These are phyloP conservation scores for Periphyllus acericola DNA, from an alignment of 2,888 invertebrate genomes.

Conservation along the genomic window DNA sequence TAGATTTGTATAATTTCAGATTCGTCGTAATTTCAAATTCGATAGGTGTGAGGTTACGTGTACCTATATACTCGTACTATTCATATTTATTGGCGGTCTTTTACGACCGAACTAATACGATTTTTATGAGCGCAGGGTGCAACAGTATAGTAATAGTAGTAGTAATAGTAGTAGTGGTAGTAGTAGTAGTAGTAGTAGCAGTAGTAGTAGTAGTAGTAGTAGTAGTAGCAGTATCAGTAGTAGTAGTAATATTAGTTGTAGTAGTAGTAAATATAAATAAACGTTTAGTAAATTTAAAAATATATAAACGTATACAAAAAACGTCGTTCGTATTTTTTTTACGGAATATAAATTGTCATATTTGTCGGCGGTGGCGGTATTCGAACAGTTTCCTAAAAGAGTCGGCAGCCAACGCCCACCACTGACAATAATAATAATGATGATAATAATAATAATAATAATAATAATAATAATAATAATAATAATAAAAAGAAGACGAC, in stretches of 20 bases:
- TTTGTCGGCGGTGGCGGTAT: slow-evolving; percentile 20
- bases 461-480: background rate
- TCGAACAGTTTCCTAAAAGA: slow-evolving; percentile 13
- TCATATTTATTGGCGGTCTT: background rate
- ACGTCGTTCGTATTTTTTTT: background rate
- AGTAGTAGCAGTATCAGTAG: too few species aligned
- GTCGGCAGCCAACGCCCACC: slow-evolving; percentile 43
- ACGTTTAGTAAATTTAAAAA: slow-evolving; percentile 24
- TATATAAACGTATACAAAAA: background rate
- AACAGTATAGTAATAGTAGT: background rate
- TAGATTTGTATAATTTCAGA: background rate
- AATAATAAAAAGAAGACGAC: slow-evolving; percentile 28
- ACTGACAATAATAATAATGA: slow-evolving; percentile 25
- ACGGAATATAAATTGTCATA: slow-evolving; percentile 44
- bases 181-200: background rate
- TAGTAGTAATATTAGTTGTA: background rate
- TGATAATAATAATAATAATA: background rate
- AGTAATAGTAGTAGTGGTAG: too few species aligned
- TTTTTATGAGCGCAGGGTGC: background rate
- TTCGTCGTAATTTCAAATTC: background rate
- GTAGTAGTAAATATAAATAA: slow-evolving; percentile 3
- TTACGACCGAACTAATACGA: background rate
- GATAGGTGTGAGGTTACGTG: background rate
- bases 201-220: background rate
- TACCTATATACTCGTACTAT: too few species aligned